Evolutionary conservation across 1,140 invertebrate genomes (phyloP), one percentile per base, ranked within the genome.

Genomic region (Muscidifurax raptorellus): DNA sequence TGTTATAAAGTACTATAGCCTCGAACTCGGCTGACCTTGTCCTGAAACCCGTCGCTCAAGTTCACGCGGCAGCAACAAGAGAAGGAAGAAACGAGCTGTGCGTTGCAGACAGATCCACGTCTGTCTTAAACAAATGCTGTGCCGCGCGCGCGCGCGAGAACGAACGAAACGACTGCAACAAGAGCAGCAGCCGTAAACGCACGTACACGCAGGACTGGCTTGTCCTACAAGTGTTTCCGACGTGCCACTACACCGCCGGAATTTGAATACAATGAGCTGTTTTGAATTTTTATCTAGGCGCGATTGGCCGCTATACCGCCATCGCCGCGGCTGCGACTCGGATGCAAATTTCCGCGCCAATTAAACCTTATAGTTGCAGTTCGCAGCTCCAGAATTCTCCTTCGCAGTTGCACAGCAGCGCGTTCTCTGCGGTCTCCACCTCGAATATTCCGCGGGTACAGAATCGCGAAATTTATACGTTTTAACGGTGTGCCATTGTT

Each of bases 251-350:
- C 87, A 88, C 80, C 84, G 78, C 67, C 80, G 81, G 87, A 90
- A 92, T 92, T 92, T 92, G 89, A 92, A 92, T 92, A 92, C 91
- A 92, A 92, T 92, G 90, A 91, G 89, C 88, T 89, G 90, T 89
- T 91, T 92, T 92, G 88, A 92, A 92, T 92, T 92, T 91, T 91
- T 92, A 92, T 92, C 89, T 88, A 86, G 85, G 83, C 84, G 79
- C 87, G 88, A 90, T 91, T 90, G 89, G 83, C 77, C 85, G 86
- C 79, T 80, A n/a, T n/a, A n/a, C n/a, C n/a, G 74, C 79, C 83
- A 59, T 80, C 32, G 30, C 30, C 64, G 25, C 72, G 18, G 52
- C 18, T 59, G 59, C 86, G 85, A 83, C 85, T 88, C 84, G 82
- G 86, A 90, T 90, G 89, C 88, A 90, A 91, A 92, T 91, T 90